Evolutionary conservation across 2,113 vertebrate genomes (phyloP).

Genomic region (Jaculus jaculus): DNA sequence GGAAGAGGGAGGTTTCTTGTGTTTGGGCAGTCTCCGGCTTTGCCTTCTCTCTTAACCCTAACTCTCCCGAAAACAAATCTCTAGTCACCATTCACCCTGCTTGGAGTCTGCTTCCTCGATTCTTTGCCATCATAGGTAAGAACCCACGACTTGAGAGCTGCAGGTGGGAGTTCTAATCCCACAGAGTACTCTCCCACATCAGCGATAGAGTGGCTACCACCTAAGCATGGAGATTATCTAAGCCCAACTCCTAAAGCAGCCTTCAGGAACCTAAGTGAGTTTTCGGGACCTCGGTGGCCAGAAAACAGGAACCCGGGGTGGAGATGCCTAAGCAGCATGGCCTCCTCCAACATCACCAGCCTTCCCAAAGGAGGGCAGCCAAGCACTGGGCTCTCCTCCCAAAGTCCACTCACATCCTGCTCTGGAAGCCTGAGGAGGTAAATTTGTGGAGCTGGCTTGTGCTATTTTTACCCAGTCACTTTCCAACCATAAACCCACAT

Average conservation of each 20-base stretch:
- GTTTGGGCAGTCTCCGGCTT: no score
- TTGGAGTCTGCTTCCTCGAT: no score
- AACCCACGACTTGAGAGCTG: no score
- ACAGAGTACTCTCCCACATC: no score
- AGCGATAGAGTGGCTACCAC: background rate
- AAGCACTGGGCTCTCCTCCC: background rate
- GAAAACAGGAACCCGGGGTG: background rate
- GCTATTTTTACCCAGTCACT: constrained; percentile 67
- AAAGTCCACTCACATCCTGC: background rate
- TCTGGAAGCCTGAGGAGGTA: background rate
- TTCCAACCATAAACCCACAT: constrained; percentile 74
- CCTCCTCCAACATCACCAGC: background rate
- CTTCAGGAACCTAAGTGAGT: background rate
- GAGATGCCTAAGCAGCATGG: background rate
- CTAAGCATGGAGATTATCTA: background rate
- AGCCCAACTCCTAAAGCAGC: background rate
- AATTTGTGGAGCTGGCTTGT: constrained; percentile 38
- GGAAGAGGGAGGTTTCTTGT: no score
- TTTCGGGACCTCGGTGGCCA: background rate
- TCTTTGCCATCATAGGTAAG: no score
- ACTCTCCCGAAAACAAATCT: no score
- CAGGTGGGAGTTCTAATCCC: no score
- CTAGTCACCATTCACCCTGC: no score
- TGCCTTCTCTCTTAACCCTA: no score
- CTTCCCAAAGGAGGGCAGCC: background rate